Evolutionary conservation across 2,113 vertebrate genomes (phyloP).

Genomic region (Chascanopsetta lugubris): DNA sequence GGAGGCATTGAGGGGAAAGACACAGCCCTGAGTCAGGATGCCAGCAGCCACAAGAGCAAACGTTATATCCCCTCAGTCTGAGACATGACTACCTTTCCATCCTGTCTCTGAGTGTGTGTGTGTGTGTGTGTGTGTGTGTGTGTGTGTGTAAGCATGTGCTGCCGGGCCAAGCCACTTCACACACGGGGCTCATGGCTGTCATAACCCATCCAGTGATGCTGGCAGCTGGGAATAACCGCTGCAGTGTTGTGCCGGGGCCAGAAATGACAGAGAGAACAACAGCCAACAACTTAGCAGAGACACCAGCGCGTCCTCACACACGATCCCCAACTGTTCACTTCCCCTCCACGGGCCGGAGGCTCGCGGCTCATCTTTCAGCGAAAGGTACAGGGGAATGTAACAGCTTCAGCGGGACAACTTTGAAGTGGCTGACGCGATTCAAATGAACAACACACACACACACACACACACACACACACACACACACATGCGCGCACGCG

Average conservation of each 20-base stretch:
- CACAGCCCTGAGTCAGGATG: slow-evolving; percentile 59
- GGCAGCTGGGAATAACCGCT: slow-evolving; percentile 59
- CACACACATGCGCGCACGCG: no score
- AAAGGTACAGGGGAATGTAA: slow-evolving; percentile 32
- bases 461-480: slow-evolving; percentile 9
- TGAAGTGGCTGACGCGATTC: slow-evolving; percentile 47
- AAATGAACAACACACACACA: slow-evolving; percentile 32
- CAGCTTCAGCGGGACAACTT: slow-evolving; percentile 36
- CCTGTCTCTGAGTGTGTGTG: slow-evolving; percentile 21
- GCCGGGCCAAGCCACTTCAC: slow-evolving; percentile 48
- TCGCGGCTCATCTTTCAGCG: slow-evolving; percentile 41
- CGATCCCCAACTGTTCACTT: slow-evolving; percentile 38
- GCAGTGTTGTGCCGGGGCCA: slow-evolving; percentile 59
- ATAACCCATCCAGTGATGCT: slow-evolving; percentile 62
- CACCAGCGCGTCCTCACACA: slow-evolving; percentile 60
- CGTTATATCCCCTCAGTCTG: slow-evolving; percentile 57
- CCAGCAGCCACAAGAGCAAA: slow-evolving; percentile 71
- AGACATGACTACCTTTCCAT: slow-evolving; percentile 66
- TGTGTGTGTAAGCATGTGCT: slow-evolving; percentile 8
- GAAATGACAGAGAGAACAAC: slow-evolving; percentile 72
- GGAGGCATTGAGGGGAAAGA: slow-evolving; percentile 67
- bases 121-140: slow-evolving; percentile 15
- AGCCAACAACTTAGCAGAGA: slow-evolving; percentile 50
- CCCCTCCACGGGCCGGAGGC: slow-evolving; percentile 44
- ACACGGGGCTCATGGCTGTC: slow-evolving; percentile 60